These are phyloP conservation scores for Calliphora vicina DNA, from an alignment of 1,140 invertebrate species.

Conservation along the genomic window DNA sequence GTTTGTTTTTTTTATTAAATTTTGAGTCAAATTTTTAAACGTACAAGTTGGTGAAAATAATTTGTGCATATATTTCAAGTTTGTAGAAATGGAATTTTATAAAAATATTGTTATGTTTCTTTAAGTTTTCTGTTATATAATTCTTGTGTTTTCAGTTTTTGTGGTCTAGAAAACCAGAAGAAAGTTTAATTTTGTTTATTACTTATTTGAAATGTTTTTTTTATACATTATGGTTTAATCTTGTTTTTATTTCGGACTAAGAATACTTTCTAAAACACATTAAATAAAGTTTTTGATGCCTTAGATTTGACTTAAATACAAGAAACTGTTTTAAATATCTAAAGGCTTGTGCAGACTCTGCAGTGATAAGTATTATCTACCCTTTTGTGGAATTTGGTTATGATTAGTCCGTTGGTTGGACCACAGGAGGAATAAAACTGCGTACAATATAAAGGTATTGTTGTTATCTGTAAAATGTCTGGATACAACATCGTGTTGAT, in stretches of 20 bases:
- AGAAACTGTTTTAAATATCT: too few species aligned
- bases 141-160: neutral
- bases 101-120: neutral
- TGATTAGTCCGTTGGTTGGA: too few species aligned
- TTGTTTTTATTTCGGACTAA: neutral
- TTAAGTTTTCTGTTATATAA: neutral
- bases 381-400: too few species aligned
- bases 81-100: neutral
- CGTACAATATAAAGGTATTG: too few species aligned
- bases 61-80: neutral
- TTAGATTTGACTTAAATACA: too few species aligned
- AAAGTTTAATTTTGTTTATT: neutral
- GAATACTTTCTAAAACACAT: too few species aligned
- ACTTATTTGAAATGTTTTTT: neutral
- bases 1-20: neutral
- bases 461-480: too few species aligned
- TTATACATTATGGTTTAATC: neutral
- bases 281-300: too few species aligned
- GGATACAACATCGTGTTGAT: too few species aligned
- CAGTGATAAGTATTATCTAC: too few species aligned
- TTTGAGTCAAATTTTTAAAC: neutral
- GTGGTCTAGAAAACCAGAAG: neutral
- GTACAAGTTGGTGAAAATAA: neutral
- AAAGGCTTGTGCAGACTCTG: too few species aligned
- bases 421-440: too few species aligned